Base-by-base conservation (phyloP, 1,140 invertebrate species). In the Trachymyrmex septentrionalis region DNA sequence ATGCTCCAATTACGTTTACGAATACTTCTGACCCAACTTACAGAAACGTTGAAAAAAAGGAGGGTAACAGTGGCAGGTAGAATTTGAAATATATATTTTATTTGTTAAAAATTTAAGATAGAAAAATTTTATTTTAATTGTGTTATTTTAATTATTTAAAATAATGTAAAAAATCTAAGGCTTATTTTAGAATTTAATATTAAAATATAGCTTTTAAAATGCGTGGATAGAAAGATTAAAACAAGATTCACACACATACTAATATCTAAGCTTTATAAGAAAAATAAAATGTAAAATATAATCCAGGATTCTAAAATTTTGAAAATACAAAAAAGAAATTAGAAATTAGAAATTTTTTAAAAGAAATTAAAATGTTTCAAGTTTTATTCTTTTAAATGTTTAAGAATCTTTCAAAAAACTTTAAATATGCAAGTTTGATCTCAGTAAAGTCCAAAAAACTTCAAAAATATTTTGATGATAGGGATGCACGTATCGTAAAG, bases 61-160 rank as follows among this genome's bases (percentile, higher is more conserved):
- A 69, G n/a, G 5, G 80, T 84, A 84, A 75, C 80, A 84, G 80
- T 84, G 73, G 69, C 69, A 84, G 80, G 55, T 84, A 84, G 55
- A 61, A 84, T 84, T 72, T 59, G 24, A 14, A 73, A 59, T 61
- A 7, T 55, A 82, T 19, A 38, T 69, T 66, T 81, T 19, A 19
- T 1, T 71, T 69, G 48, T 80, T 19, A 69, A n/a, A 63, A 77
- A 34, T 81, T 21, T 24, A 34, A 67, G 4, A 81, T 57, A 2
- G 7, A 21, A 50, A 82, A 73, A 75, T 84, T 57, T 57, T 50
- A 61, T 73, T 72, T 82, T 27, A 44, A 72, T 12, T 44, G 34
- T 81, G 53, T 81, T 44, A 73, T 50, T 75, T 84, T 75, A 84
- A 19, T 27, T 82, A 9, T 48, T 84, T 84, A 61, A 59, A 61